Evolutionary conservation across 2,113 vertebrate genomes (phyloP).

Genomic region (Natator depressus): DNA sequence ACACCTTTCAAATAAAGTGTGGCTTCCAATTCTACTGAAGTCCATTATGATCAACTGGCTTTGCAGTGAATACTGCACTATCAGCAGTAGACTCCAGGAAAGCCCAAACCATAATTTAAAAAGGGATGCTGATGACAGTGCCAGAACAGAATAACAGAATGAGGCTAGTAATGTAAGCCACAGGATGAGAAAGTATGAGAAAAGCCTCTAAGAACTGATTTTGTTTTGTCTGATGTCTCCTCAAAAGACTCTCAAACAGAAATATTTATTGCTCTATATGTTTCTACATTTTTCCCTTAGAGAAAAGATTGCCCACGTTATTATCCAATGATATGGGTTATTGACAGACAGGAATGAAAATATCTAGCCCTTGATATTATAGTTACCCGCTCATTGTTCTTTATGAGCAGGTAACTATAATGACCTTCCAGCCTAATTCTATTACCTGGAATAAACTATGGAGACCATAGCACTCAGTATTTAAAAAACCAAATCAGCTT

Average conservation of each 20-base stretch:
- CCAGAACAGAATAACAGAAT: neutral
- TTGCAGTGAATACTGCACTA: neutral
- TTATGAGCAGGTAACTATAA: neutral
- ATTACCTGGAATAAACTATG: neutral
- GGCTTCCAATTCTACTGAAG: neutral
- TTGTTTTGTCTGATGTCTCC: constrained; percentile 33
- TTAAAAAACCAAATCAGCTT: neutral
- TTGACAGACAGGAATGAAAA: neutral
- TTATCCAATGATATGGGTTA: neutral
- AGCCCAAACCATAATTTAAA: neutral
- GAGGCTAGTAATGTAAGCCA: neutral
- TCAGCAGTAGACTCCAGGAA: constrained; percentile 13
- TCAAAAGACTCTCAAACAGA: constrained; percentile 25
- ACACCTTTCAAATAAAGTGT: neutral
- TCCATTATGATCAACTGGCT: neutral
- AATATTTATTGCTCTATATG: constrained; percentile 31
- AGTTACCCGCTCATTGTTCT: neutral
- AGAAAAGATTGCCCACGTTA: fast-evolving
- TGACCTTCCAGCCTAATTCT: neutral
- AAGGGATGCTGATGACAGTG: neutral
- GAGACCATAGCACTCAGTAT: neutral
- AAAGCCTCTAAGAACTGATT: constrained; percentile 28
- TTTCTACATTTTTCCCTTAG: neutral
- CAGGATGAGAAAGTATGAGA: neutral
- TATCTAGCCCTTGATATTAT: neutral